phyloP scores from a whole-genome alignment of 2,888 invertebrate genomes.

The Drepana falcataria region DNA sequence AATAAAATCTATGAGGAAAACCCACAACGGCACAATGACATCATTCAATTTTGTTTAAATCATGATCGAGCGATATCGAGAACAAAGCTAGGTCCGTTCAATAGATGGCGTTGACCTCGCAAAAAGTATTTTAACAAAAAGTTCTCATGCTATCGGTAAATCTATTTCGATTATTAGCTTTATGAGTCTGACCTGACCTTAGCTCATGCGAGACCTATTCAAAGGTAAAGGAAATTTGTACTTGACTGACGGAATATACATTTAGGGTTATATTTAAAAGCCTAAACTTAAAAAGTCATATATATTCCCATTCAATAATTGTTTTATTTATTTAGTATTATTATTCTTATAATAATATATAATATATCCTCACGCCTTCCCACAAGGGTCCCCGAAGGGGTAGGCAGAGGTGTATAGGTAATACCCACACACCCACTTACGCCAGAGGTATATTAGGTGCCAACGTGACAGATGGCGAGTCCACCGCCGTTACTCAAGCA shows the following conservation, averaged over 20 bases:
- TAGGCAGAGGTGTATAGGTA: no score
- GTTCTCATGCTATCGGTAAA: slow-evolving; percentile 3
- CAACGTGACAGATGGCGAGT: no score
- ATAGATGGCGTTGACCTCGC: slow-evolving; percentile 9
- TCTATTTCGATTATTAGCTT: neutral
- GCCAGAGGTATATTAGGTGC: no score
- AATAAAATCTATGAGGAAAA: neutral
- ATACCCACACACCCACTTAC: no score
- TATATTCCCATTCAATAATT: no score
- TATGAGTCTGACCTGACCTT: neutral
- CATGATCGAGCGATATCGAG: neutral
- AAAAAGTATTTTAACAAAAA: slow-evolving; percentile 2
- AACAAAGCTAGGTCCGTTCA: slow-evolving; percentile 4
- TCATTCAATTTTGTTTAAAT: neutral
- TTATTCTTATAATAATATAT: no score
- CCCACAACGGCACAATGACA: neutral
- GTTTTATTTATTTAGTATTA: no score
- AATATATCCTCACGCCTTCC: no score
- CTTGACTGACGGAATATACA: neutral
- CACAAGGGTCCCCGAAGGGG: no score
- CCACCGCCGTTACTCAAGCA: no score
- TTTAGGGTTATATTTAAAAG: no score
- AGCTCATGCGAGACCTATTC: neutral
- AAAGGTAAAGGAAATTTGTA: neutral
- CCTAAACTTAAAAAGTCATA: no score